Conservation (phyloP, 2,888 invertebrate species). For the Meteorus cinctellus region DNA sequence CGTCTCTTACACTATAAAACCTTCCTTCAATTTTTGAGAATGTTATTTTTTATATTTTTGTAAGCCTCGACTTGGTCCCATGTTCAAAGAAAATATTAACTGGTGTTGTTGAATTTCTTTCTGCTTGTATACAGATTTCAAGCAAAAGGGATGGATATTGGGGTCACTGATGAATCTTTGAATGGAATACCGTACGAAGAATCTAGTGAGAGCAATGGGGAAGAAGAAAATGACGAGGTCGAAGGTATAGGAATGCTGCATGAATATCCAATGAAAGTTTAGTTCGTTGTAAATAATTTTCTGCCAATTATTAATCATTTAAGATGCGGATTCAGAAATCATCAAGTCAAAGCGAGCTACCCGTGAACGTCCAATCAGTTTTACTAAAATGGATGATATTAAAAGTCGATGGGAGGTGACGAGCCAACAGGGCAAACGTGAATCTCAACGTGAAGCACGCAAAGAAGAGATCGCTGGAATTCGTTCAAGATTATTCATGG, state of each 20-base stretch:
- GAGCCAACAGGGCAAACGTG: constrained; percentile 71
- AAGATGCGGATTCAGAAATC: constrained; percentile 79
- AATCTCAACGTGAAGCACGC: constrained; percentile 85
- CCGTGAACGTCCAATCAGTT: constrained; percentile 85
- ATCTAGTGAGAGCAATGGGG: constrained; percentile 81
- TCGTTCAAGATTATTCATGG: constrained; percentile 88
- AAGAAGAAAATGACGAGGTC: constrained; percentile 74
- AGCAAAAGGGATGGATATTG: constrained; percentile 87
- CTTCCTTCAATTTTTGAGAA: neutral
- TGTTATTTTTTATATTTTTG: neutral
- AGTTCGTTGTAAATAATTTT: constrained; percentile 14
- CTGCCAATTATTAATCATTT: constrained; percentile 40
- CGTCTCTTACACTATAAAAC: too few species aligned
- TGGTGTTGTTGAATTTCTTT: too few species aligned
- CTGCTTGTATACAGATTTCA: constrained; percentile 78
- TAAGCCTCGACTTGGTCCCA: neutral
- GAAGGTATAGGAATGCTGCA: constrained; percentile 58
- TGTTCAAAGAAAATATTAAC: too few species aligned
- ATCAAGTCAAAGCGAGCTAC: constrained; percentile 76
- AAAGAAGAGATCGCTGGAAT: constrained; percentile 93
- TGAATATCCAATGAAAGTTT: neutral
- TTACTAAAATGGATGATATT: constrained; percentile 89
- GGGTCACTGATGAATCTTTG: constrained; percentile 84
- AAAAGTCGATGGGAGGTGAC: constrained; percentile 84
- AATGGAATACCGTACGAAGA: constrained; percentile 84